These are phyloP conservation scores for Drepanosiphum platanoidis DNA, from an alignment of 2,888 invertebrate species.

Conservation along the genomic window DNA sequence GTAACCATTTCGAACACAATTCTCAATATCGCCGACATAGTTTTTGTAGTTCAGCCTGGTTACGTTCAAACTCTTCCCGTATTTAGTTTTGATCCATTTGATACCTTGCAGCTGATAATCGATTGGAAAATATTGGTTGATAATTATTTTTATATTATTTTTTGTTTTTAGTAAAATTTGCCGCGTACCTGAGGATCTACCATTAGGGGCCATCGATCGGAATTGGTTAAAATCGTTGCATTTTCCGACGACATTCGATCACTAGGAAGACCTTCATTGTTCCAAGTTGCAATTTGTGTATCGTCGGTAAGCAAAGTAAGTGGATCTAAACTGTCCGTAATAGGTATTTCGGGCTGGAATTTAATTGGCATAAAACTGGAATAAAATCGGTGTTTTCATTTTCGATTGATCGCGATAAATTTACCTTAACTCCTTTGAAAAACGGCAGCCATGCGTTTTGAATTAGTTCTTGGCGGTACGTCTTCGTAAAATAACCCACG, in stretches of 20 bases:
- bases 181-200: slow-evolving; percentile 89
- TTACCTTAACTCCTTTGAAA: slow-evolving; percentile 75
- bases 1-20: slow-evolving; percentile 78
- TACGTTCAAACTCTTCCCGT: slow-evolving; percentile 77
- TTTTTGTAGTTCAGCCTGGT: slow-evolving; percentile 82
- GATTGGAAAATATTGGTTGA: background rate
- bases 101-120: slow-evolving; percentile 76
- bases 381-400: background rate
- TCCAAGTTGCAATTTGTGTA: slow-evolving; percentile 92
- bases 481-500: slow-evolving; percentile 90
- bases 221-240: slow-evolving; percentile 89
- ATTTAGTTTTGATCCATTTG: slow-evolving; percentile 94
- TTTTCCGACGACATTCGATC: slow-evolving; percentile 96
- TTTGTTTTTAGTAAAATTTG: background rate
- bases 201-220: slow-evolving; percentile 92
- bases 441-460: slow-evolving; percentile 84
- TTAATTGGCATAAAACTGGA: background rate
- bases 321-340: slow-evolving; percentile 82
- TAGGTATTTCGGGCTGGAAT: slow-evolving; percentile 77
- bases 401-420: background rate
- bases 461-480: slow-evolving; percentile 82
- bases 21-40: slow-evolving; percentile 85
- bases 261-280: slow-evolving; percentile 90
- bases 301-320: slow-evolving; percentile 89
- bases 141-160: background rate